Evolutionary conservation across 2,888 invertebrate species (phyloP), one percentile per base, ranked within the genome.

Genomic region (Strigamia transsilvanica): DNA sequence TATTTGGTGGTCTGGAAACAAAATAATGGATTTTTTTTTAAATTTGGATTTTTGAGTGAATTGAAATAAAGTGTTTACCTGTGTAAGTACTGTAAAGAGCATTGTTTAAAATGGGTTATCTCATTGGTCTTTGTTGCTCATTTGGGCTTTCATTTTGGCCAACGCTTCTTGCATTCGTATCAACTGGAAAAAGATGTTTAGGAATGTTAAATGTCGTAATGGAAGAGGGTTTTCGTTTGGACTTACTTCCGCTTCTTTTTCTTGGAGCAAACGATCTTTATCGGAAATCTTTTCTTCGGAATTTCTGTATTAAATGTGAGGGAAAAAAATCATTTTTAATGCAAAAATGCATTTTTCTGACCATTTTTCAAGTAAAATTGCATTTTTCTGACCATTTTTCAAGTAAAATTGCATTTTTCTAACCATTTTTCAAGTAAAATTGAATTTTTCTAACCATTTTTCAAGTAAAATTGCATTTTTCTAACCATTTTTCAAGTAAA

Each of bases 101-200:
- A n/a, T 34, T 9, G 12, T 21, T 79, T 38, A 21, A 79, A 38
- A 2, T 34, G 5, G 34, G 2, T 79, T 18, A 15, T 79, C 2
- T n/a, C 7, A 15, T 38, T 41, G 79, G 79, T 79, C 41, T 38
- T 41, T 79, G 79, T 78, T 79, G 34, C 82, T 83, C 85, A 98
- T 96, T 90, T 98, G 96, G 0, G 97, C 95, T 89, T 98, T 96
- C 97, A 98, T 98, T 87, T 94, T 94, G 46, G 94, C 94, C 86
- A 98, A 88, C 93, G 97, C 95, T 88, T 97, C 97, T 87, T 97
- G 96, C 98, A 98, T 98, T 85, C 95, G 93, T 82, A 94, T 92
- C 85, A 98, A 89, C 89, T 83, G 41, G 34, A 32, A 82, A 46
- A 56, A 83, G 6, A 51, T 12, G 51, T 21, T n/a, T 38, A 41